Conservation (phyloP, 2,113 vertebrate genomes). For the Ceuthmochares aereus region DNA sequence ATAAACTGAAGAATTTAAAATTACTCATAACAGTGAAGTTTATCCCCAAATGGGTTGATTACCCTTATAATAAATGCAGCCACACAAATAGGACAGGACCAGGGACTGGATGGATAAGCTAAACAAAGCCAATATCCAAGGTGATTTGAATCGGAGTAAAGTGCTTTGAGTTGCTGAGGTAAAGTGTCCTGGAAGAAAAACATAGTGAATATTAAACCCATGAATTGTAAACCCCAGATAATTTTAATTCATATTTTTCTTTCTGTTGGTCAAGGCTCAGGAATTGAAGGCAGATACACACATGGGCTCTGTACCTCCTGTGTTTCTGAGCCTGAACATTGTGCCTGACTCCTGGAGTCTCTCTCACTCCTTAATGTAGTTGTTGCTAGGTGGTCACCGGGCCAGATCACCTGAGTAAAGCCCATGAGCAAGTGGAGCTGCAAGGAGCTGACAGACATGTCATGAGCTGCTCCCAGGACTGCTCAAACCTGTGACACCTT, state of each 20-base stretch:
- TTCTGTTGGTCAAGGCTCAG: not conserved
- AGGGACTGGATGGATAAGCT: not conserved
- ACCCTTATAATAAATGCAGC: not conserved
- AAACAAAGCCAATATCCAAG: not conserved
- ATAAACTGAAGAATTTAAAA: conserved; percentile 20
- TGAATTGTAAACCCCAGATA: not conserved
- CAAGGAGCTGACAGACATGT: rapidly evolving
- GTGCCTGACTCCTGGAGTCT: not conserved
- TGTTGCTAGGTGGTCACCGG: not conserved
- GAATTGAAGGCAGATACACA: not conserved
- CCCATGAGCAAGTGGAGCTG: not conserved
- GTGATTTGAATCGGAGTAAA: not conserved
- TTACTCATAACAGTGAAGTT: not conserved
- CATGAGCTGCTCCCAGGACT: not conserved
- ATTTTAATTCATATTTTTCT: not conserved
- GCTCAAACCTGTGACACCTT: not conserved
- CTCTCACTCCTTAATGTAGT: not conserved
- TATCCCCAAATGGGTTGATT: not conserved
- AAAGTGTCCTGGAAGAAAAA: not conserved
- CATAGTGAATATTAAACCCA: not conserved
- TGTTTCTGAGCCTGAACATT: not conserved
- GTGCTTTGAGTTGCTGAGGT: not conserved
- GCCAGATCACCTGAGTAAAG: not conserved
- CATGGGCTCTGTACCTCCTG: not conserved
- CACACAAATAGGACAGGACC: not conserved